Evolutionary conservation across 2,888 invertebrate genomes (phyloP).

Genomic region (Lasioglossum vierecki): DNA sequence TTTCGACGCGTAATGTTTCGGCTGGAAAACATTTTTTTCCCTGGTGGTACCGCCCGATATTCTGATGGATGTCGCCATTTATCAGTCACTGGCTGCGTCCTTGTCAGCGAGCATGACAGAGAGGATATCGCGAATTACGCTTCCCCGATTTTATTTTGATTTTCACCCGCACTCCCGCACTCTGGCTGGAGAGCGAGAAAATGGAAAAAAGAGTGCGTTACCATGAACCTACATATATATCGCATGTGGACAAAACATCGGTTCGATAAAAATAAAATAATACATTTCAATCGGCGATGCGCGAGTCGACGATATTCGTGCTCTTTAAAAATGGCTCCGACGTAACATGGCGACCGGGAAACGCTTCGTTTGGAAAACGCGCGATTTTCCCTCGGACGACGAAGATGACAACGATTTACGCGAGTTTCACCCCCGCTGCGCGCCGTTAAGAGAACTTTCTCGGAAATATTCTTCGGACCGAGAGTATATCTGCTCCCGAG

Average conservation of each 20-base stretch:
- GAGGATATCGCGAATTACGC: slow-evolving; percentile 39
- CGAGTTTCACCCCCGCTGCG: background rate
- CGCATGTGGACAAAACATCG: slow-evolving; percentile 18
- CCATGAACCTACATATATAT: slow-evolving; percentile 10
- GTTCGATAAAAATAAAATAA: slow-evolving; percentile 37
- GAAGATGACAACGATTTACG: background rate
- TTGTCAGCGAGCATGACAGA: slow-evolving; percentile 35
- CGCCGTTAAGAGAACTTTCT: background rate
- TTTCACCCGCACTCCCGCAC: slow-evolving; percentile 14
- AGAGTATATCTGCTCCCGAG: background rate
- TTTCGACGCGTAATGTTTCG: background rate
- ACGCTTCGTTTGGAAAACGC: background rate
- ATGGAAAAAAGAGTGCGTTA: background rate
- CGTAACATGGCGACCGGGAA: background rate
- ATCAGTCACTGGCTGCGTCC: slow-evolving; percentile 28
- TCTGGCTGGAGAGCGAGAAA: background rate
- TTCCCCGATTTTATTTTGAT: slow-evolving; percentile 35
- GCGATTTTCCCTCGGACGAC: background rate
- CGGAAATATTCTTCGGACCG: background rate
- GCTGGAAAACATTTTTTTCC: background rate
- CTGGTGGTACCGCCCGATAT: background rate
- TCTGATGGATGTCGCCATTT: slow-evolving; percentile 34
- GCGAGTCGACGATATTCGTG: slow-evolving; percentile 25
- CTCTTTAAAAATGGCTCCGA: background rate
- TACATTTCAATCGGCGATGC: slow-evolving; percentile 30